Evolutionary conservation across 2,888 invertebrate species (phyloP), one percentile per base, ranked within the genome.

Genomic region (Drosophila colorata): DNA sequence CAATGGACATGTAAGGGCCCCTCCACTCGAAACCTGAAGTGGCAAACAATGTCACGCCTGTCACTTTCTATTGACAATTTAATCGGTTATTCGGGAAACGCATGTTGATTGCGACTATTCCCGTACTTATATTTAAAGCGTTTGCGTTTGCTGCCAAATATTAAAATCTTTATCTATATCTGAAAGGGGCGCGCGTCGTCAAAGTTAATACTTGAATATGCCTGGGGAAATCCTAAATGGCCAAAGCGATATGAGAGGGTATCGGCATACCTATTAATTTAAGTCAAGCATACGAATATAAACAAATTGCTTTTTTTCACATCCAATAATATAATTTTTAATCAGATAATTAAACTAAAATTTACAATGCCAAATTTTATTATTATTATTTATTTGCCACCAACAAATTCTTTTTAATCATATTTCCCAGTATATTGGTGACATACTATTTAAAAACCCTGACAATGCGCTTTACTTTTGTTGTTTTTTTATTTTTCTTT

Each of bases 61-160:
- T 74, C 74, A 64, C 74, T 74, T 73, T 73, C 69, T 38, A 73
- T 73, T 69, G 59, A 31, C 69, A 74, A 74, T 64, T 66, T 51
- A 74, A 74, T 74, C 74, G 53, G 38, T 53, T 57, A 52, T 40
- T 35, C 48, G 37, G 18, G 8, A 35, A 53, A 38, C 28, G 25
- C 38, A 46, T 46, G 5, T n/a, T 41, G 37, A 65, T 41, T 52
- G 18, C 25, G 49, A 35, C 20, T 33, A 46, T 37, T 41, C 11
- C 14, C n/a, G 1, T 1, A 31, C 11, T 28, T 31, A 28, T 8
- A 28, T 20, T 35, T 61, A 47, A 47, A 43, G 37, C 18, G 25
- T 20, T 38, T 41, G 37, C 25, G 2, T 44, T 23, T 23, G 25
- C 35, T 25, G 23, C 4, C 33, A 16, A 46, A 49, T 18, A 31